Evolutionary conservation across 2,113 vertebrate species (phyloP), one percentile per base, ranked within the genome.

Genomic region (Hiodon tergisus): DNA sequence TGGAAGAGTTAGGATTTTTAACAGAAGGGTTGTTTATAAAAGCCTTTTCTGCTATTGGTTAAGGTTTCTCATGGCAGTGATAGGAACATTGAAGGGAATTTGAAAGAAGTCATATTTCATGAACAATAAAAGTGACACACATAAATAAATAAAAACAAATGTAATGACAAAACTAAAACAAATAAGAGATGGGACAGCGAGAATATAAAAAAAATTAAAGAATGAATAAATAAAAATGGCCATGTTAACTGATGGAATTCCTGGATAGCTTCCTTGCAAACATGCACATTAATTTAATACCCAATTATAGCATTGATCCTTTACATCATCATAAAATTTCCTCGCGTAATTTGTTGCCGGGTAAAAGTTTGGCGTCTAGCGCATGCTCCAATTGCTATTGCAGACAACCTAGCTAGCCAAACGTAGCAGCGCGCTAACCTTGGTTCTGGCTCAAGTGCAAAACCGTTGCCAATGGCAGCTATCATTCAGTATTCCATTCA

Each of bases 401-500:
- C 67, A 55, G 53, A 54, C 11, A 2, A 17, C 8, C 13, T 47
- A 1, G 9, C 11, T 48, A 54, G 65, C 50, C 6, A 52, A 10
- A 13, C 47, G 61, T 51, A 79, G 57, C 69, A 69, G 69, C 63
- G 46, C 72, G 75, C 77, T 74, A 66, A 77, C 72, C 70, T 74
- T 53, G 70, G 67, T 69, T 61, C 62, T 74, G 46, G 51, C 71
- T 51, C 48, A 4, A 58, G 69, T 5, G 75, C 60, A 74, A 55
- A 76, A 31, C 48, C 51, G 31, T 60, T 65, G 63, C 67, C 75
- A 79, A 77, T 82, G 80, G 87, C 86, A 86, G 84, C 85, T 87
- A 85, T 87, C 78, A 82, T 81, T 90, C 90, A 93, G 89, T 92
- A 91, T 93, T 95, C 92, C 90, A 91, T 88, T 91, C 93, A 93